Evolutionary conservation across 2,113 vertebrate species (phyloP).

Genomic region (Nycticebus coucang): DNA sequence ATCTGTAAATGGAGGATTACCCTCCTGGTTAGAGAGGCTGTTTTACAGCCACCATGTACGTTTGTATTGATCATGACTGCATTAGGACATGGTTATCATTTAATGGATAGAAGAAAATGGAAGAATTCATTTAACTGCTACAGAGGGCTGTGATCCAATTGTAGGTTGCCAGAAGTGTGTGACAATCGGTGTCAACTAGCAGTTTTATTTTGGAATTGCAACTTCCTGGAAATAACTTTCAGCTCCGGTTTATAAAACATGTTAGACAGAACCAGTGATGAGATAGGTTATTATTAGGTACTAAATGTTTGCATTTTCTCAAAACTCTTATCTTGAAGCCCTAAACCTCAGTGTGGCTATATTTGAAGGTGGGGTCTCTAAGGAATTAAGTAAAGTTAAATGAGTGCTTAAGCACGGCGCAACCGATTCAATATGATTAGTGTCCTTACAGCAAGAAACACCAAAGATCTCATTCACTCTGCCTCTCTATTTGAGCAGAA

Average conservation of each 20-base stretch:
- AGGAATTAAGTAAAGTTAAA: background rate
- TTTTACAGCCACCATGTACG: slow-evolving; percentile 73
- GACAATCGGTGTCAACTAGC: slow-evolving; percentile 17
- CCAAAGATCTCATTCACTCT: background rate
- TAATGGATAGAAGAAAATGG: slow-evolving; percentile 77
- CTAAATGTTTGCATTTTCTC: background rate
- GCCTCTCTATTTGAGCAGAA: background rate
- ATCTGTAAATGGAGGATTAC: slow-evolving; percentile 83
- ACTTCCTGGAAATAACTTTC: background rate
- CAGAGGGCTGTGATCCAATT: slow-evolving; percentile 59
- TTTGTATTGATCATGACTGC: slow-evolving; percentile 81
- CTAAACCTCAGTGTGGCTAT: rapidly evolving
- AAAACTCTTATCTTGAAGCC: background rate
- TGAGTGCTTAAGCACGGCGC: background rate
- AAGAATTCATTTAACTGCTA: slow-evolving; percentile 74
- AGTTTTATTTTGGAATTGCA: slow-evolving; percentile 61
- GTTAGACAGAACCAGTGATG: background rate
- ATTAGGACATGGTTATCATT: slow-evolving; percentile 77
- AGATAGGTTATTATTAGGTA: background rate
- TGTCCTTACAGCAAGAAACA: background rate
- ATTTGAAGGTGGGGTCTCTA: background rate
- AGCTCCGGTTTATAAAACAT: background rate
- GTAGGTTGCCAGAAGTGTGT: slow-evolving; percentile 42
- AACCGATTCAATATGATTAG: background rate
- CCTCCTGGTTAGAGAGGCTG: slow-evolving; percentile 74